These are phyloP conservation scores for Petroica traversi DNA, from an alignment of 2,113 vertebrate species.

Conservation along the genomic window DNA sequence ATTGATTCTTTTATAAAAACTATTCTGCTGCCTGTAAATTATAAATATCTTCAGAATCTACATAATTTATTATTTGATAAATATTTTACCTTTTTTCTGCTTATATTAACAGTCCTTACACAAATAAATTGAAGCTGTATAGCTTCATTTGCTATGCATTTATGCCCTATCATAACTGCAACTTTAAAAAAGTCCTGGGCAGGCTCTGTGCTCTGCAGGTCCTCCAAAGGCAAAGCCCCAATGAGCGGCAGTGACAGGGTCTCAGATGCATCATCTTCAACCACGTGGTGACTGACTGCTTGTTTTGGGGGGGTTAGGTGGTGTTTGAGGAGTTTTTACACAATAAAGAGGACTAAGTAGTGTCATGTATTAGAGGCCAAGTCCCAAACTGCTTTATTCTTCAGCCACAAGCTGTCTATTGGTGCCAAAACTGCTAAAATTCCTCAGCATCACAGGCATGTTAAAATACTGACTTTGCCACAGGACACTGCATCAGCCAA, in stretches of 20 bases:
- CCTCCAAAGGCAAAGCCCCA: not conserved
- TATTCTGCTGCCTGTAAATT: conserved; percentile 53
- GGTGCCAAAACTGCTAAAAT: not conserved
- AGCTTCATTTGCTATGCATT: not conserved
- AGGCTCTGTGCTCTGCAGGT: not conserved
- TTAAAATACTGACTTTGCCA: not conserved
- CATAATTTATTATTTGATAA: conserved; percentile 56
- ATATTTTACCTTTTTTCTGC: conserved; percentile 61
- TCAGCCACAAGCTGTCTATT: not conserved
- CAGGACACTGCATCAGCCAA: not conserved
- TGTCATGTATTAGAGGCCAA: not conserved
- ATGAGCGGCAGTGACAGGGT: fast-evolving
- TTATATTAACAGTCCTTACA: conserved; percentile 56
- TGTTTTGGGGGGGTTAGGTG: not conserved
- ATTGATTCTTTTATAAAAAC: conserved; percentile 50
- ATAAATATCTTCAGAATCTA: conserved; percentile 57
- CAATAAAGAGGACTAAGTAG: not conserved
- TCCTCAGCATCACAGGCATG: not conserved
- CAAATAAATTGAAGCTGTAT: conserved; percentile 40
- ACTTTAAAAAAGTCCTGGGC: not conserved
- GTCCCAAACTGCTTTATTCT: not conserved
- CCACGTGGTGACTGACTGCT: not conserved
- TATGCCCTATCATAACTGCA: not conserved
- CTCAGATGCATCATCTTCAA: not conserved
- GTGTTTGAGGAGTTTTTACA: not conserved